These are phyloP conservation scores for Aphelocoma californica DNA, from an alignment of 2,797 vertebrate genomes.

Conservation along the genomic window DNA sequence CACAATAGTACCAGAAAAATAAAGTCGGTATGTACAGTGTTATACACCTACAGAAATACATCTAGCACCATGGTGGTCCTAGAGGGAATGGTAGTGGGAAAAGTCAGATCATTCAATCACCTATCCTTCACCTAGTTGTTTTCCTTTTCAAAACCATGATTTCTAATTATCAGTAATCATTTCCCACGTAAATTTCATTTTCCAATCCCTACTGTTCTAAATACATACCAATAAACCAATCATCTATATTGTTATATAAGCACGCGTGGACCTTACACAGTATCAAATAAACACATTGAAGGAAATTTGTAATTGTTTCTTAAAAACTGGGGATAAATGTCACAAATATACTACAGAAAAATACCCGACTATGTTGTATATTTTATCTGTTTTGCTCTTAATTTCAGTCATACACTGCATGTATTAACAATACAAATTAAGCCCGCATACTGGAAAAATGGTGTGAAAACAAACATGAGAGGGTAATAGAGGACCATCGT, in stretches of 20 bases:
- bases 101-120: neutral
- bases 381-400: neutral
- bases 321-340: neutral
- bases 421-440: neutral
- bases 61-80: neutral
- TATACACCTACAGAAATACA: neutral
- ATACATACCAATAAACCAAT: neutral
- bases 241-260: fast-evolving
- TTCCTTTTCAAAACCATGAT: neutral
- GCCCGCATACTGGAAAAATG: neutral
- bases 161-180: neutral
- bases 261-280: neutral
- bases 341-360: neutral
- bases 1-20: fast-evolving
- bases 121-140: neutral
- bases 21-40: neutral
- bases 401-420: neutral
- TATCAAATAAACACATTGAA: neutral
- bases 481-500: fast-evolving
- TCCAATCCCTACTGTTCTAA: neutral
- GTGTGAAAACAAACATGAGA: neutral
- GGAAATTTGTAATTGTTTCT: neutral
- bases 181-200: neutral
- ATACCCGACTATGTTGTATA: fast-evolving
- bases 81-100: neutral